A percentile compares a stretch with the other conserved stretches of the same genome.
Conservation (phyloP, 2,888 invertebrate genomes). For the Autographa gamma region DNA sequence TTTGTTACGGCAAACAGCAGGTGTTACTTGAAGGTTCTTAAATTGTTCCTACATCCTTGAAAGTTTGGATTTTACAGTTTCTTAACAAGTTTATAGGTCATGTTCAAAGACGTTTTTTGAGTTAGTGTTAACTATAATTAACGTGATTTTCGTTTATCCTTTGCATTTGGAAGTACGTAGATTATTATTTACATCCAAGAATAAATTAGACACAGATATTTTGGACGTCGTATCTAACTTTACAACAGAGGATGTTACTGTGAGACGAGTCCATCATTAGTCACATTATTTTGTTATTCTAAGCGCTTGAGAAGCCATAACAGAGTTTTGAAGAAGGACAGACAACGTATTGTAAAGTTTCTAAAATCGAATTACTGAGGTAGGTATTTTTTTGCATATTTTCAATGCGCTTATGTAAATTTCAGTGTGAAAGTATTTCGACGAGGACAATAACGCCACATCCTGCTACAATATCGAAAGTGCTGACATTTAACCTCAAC, state of each 20-base stretch:
- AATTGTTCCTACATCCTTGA: conserved; percentile 53
- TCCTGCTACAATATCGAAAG: conserved; percentile 44
- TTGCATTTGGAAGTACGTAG: conserved; percentile 9
- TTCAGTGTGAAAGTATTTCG: not conserved
- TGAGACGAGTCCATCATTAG: not conserved
- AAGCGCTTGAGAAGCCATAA: not conserved
- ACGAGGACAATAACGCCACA: conserved; percentile 5
- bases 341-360: not conserved
- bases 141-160: conserved; percentile 24
- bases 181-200: not conserved
- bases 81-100: conserved; percentile 28
- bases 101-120: conserved; percentile 18
- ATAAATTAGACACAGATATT: too few relatives aligned
- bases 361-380: not conserved
- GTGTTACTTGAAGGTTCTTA: conserved; percentile 42
- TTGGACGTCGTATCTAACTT: too few relatives aligned
- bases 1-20: conserved; percentile 31
- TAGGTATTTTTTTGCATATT: not conserved
- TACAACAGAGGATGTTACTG: not conserved
- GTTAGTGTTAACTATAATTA: conserved; percentile 1
- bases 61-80: conserved; percentile 36
- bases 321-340: not conserved
- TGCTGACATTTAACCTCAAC: conserved; percentile 46
- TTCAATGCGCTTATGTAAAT: not conserved
- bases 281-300: not conserved